A percentile compares a stretch with the other conserved stretches of the same genome.
Conservation (phyloP, 2,797 vertebrate species). For the Phyllotis vaccarum region DNA sequence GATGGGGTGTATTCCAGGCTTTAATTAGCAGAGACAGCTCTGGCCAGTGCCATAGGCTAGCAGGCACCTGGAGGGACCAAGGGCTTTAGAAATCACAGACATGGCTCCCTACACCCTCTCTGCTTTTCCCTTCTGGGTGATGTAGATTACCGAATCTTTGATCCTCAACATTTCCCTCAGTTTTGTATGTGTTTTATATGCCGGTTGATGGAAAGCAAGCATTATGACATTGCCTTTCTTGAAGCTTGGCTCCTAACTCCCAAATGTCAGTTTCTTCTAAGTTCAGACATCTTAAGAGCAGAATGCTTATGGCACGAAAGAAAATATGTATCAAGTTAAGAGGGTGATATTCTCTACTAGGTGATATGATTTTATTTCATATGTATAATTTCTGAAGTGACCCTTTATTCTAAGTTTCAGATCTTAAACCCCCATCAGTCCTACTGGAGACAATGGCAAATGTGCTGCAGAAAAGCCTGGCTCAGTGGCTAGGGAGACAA, state of each 20-base stretch:
- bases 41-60: background rate
- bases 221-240: background rate
- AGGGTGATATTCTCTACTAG: too few relatives aligned
- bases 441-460: background rate
- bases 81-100: background rate
- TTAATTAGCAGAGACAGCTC: background rate
- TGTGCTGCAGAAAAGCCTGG: too few relatives aligned
- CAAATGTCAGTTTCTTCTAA: background rate
- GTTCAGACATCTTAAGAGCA: background rate
- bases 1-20: background rate
- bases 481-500: background rate
- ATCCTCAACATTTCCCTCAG: background rate
- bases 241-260: background rate
- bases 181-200: too few relatives aligned
- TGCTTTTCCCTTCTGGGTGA: rapidly evolving
- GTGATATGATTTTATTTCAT: background rate
- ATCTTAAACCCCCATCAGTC: background rate
- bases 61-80: rapidly evolving
- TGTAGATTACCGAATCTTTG: background rate
- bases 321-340: background rate
- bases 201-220: background rate
- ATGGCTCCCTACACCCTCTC: rapidly evolving
- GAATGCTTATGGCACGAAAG: background rate
- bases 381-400: background rate
- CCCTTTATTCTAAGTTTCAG: background rate